These are phyloP conservation scores for Formica selysi DNA, from an alignment of 1,140 invertebrate species.

Conservation along the genomic window DNA sequence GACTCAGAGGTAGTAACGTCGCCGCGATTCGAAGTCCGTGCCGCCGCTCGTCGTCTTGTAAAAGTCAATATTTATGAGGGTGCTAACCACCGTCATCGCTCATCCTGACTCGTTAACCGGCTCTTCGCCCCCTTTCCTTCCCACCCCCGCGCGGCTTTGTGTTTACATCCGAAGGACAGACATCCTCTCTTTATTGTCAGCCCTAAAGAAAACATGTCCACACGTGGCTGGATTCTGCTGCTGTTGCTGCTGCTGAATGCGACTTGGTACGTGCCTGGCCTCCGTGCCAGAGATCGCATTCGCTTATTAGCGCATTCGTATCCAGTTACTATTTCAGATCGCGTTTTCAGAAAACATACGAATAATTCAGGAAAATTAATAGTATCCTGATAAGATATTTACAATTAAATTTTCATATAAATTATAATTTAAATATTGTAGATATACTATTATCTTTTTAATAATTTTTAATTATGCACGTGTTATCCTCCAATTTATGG, in stretches of 20 bases:
- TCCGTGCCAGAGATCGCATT: conserved; percentile 35
- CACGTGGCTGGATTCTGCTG: conserved; percentile 1
- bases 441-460: neutral
- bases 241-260: conserved; percentile 26
- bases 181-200: conserved; percentile 72
- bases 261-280: conserved; percentile 23
- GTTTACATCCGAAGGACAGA: conserved; percentile 76
- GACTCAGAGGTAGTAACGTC: conserved; percentile 17
- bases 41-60: conserved; percentile 73
- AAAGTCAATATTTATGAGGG: conserved; percentile 83
- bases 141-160: conserved; percentile 66
- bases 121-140: conserved; percentile 48
- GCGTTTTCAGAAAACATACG: neutral
- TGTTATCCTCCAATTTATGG: no score
- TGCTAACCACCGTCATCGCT: conserved; percentile 82
- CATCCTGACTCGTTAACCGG: conserved; percentile 80
- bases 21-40: conserved; percentile 29
- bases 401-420: neutral
- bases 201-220: conserved; percentile 73
- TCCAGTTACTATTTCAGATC: neutral
- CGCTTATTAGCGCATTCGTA: conserved; percentile 56
- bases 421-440: neutral
- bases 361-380: neutral
- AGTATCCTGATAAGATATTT: neutral
- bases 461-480: neutral